Percentiles rank a stretch among this genome's conserved stretches.
phyloP scores from a whole-genome alignment of 2,797 vertebrate species.

The Mormyrops boulengeri region DNA sequence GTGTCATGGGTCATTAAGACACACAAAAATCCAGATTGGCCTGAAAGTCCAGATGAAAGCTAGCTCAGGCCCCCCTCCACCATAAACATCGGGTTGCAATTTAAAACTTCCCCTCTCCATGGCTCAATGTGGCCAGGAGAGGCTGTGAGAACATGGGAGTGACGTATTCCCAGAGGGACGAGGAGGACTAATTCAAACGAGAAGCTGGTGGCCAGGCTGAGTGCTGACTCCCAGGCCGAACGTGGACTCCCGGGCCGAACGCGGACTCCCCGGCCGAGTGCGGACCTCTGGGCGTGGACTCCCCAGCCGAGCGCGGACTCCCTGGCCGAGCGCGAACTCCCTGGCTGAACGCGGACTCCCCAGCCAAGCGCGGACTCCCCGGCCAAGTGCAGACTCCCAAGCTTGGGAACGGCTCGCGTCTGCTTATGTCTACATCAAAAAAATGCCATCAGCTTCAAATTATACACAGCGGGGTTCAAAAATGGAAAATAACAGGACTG shows the following conservation, averaged over 20 bases:
- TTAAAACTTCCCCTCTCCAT: neutral
- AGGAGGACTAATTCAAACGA: neutral
- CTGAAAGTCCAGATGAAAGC: constrained; percentile 7
- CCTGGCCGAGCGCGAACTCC: neutral
- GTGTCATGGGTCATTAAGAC: neutral
- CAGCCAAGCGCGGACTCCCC: neutral
- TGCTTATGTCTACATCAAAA: neutral
- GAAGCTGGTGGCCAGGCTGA: neutral
- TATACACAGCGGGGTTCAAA: neutral
- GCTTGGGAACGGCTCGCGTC: neutral
- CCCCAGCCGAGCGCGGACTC: neutral
- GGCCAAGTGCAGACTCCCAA: neutral
- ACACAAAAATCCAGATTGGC: constrained; percentile 18
- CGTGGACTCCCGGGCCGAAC: neutral
- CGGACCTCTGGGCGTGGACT: neutral
- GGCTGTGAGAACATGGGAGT: neutral
- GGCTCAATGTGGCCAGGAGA: neutral
- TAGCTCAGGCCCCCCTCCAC: neutral
- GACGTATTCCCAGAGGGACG: neutral
- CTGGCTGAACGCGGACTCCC: neutral
- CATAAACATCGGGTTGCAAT: constrained; percentile 8
- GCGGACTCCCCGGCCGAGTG: neutral
- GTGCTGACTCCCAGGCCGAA: neutral
- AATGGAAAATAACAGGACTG: neutral
- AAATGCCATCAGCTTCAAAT: neutral